These are phyloP conservation scores for Crenichthys baileyi DNA, from an alignment of 2,797 vertebrate species.

Conservation along the genomic window DNA sequence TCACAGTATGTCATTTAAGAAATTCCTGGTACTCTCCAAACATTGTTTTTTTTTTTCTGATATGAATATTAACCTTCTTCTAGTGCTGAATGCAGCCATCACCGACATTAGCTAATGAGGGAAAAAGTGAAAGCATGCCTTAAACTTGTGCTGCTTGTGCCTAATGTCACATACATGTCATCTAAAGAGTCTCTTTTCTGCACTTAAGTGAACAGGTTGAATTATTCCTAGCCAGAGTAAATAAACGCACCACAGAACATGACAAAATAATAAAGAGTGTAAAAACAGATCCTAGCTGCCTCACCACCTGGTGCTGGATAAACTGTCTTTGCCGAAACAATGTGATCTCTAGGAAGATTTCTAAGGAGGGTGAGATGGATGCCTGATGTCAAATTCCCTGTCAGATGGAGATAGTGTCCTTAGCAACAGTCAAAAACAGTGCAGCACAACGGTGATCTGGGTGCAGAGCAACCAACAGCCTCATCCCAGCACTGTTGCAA, in stretches of 20 bases:
- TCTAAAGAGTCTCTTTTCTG: conserved; percentile 40
- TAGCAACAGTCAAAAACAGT: conserved; percentile 72
- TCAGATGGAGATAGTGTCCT: conserved; percentile 65
- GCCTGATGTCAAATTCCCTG: conserved; percentile 48
- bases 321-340: conserved; percentile 32
- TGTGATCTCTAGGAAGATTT: conserved; percentile 41
- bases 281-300: conserved; percentile 28
- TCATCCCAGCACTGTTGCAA: conserved; percentile 64
- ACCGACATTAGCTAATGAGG: conserved; percentile 63
- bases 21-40: conserved; percentile 53
- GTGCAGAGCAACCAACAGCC: conserved; percentile 48
- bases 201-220: conserved; percentile 38
- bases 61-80: conserved; percentile 54
- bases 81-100: conserved; percentile 41
- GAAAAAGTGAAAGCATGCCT: conserved; percentile 66
- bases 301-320: conserved; percentile 1
- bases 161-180: conserved; percentile 51
- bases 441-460: conserved; percentile 58
- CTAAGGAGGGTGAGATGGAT: conserved; percentile 44
- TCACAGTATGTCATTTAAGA: conserved; percentile 48
- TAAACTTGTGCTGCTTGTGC: conserved; percentile 53
- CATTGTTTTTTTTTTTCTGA: conserved; percentile 55
- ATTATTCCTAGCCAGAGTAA: conserved; percentile 27
- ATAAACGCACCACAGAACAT: conserved; percentile 42
- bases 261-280: conserved; percentile 14